Conservation (phyloP, 2,888 invertebrate genomes). For the Rotaria magnacalcarata region DNA sequence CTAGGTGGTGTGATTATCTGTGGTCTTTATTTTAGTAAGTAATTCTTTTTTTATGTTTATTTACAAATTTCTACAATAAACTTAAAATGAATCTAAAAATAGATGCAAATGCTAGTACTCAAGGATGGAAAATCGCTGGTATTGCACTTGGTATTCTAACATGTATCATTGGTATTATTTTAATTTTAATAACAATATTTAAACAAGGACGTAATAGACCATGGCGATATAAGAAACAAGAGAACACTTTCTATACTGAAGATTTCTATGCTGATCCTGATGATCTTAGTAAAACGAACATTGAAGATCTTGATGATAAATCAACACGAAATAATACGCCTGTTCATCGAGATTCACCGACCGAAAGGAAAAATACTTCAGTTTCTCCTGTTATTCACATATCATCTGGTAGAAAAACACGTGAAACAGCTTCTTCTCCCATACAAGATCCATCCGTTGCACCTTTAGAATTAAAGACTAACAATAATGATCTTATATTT, state of each 20-base stretch:
- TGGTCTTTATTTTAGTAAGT: constrained; percentile 13
- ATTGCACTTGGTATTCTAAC: neutral
- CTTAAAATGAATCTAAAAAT: no score
- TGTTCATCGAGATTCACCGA: neutral
- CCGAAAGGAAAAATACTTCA: neutral
- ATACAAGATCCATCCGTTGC: neutral
- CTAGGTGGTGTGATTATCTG: neutral
- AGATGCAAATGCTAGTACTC: neutral
- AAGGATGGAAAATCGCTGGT: constrained; percentile 13
- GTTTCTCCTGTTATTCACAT: neutral
- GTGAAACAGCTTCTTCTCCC: neutral
- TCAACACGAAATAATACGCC: neutral
- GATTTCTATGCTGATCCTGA: neutral
- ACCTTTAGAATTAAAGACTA: neutral
- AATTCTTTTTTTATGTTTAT: no score
- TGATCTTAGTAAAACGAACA: neutral
- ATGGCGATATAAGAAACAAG: constrained; percentile 1
- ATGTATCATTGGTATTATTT: neutral
- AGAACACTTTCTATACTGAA: neutral
- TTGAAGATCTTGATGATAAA: neutral
- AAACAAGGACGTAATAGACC: neutral
- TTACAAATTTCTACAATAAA: neutral
- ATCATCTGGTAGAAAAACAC: neutral
- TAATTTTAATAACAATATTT: neutral
- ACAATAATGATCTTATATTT: neutral